Conservation (phyloP, 2,113 vertebrate species). For the Rana temporaria region DNA sequence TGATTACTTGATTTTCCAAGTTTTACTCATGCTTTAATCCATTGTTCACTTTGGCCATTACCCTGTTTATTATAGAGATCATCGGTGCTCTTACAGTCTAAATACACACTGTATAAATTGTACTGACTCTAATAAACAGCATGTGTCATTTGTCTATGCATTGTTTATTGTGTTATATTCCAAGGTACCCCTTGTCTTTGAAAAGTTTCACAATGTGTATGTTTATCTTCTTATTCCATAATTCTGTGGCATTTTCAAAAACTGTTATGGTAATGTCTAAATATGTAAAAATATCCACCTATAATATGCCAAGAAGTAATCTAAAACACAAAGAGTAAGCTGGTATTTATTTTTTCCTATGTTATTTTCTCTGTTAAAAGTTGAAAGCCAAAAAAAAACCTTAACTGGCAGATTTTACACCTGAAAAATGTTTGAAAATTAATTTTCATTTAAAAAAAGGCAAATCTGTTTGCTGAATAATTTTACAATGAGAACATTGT, state of each 20-base stretch:
- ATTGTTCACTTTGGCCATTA: not conserved
- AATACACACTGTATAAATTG: no score
- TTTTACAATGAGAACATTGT: not conserved
- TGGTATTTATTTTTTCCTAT: constrained; percentile 1
- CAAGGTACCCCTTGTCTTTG: no score
- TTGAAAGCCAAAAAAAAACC: constrained; percentile 22
- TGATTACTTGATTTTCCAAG: not conserved
- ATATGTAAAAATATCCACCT: not conserved
- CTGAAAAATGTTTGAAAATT: constrained; percentile 25
- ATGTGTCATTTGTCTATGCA: not conserved
- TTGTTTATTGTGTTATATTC: not conserved
- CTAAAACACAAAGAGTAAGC: constrained; percentile 32
- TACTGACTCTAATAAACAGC: no score
- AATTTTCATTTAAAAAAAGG: constrained; percentile 28
- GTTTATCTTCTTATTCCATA: not conserved
- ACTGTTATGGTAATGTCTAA: not conserved
- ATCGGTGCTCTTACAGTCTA: no score
- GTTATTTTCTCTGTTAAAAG: constrained; percentile 3
- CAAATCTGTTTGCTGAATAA: constrained; percentile 21
- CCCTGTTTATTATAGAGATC: no score
- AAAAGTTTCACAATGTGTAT: not conserved
- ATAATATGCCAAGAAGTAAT: constrained; percentile 38
- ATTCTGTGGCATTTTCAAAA: not conserved
- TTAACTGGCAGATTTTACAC: constrained; percentile 8
- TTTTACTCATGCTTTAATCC: not conserved